Evolutionary conservation across 2,113 vertebrate species (phyloP), one percentile per base, ranked within the genome.

Genomic region (Spilogale gracilis): DNA sequence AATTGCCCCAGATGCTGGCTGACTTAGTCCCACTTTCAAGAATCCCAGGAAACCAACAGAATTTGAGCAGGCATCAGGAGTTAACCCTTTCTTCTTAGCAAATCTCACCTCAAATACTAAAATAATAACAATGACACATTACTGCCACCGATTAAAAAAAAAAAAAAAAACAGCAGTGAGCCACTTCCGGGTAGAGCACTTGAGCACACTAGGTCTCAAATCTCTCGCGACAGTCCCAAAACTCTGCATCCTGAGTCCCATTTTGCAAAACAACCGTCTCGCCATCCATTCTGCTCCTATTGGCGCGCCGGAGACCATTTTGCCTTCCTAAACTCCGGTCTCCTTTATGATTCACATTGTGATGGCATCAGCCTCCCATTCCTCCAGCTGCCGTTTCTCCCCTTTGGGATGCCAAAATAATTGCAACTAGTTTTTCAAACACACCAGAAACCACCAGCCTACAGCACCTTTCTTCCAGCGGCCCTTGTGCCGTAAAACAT

Each of bases 71-170:
- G 18, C 82, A 2, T 71, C n/a, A 50, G 20, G 18, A 74, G 78
- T 69, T 32, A 76, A 32, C 90, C 76, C 14, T 87, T 86, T 74
- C 48, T 80, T 87, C 25, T 71, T 45, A 25, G 14, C 73, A 54
- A 63, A 74, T 90, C 6, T 87, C 56, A 76, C 32, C 76, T 89
- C 25, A 89, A 38, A 65, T 84, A 85, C 60, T 91, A 94, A 79
- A 38, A 96, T 80, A 65, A n/a, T 23, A 91, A 13, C 71, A 85
- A 5, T 85, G 18, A 30, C 23, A 69, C 27, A 45, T 30, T 27
- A 65, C 20, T 91, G 52, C 10, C 56, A 30, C 21, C 56, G 38
- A 90, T 79, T 38, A 38, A 38, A n/a, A n/a, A n/a, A 10, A 61
- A 61, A 85, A 93, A 92, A 83, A 65, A 60, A 74, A 60, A n/a